Conservation (phyloP, 2,888 invertebrate species). For the Mycalesis mineus region DNA sequence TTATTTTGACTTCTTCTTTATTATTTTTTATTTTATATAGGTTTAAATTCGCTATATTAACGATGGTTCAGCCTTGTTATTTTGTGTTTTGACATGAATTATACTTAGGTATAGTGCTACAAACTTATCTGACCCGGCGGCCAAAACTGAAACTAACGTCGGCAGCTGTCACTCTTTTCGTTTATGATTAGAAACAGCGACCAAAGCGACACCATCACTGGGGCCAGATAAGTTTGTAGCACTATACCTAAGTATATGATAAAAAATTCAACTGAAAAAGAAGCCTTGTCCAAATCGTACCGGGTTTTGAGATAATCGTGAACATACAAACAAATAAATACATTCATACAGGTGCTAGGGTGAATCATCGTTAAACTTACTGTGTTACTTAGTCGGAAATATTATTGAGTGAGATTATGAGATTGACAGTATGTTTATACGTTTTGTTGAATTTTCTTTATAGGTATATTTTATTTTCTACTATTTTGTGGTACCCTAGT, state of each 20-base stretch:
- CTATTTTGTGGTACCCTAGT: slow-evolving; percentile 7
- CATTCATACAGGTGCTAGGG: not conserved
- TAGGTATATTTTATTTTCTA: slow-evolving; percentile 8
- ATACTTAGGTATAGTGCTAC: no score
- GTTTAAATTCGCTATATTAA: not conserved
- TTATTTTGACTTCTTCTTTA: not conserved
- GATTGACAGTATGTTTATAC: not conserved
- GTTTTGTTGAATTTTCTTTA: slow-evolving; percentile 8
- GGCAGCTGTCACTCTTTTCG: no score
- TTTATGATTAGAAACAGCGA: not conserved
- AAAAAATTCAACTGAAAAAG: no score
- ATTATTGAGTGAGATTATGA: not conserved
- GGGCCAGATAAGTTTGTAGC: no score
- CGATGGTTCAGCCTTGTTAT: not conserved
- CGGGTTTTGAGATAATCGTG: no score
- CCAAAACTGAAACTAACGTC: no score
- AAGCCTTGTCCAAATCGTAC: no score
- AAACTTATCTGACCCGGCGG: no score
- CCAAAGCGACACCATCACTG: no score
- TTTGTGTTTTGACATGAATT: no score
- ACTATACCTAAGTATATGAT: no score
- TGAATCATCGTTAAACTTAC: not conserved
- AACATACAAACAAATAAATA: no score
- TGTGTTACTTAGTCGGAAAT: not conserved
- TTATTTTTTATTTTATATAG: not conserved